phyloP scores from a whole-genome alignment of 2,797 vertebrate genomes.

The Pseudochaenichthys georgianus region DNA sequence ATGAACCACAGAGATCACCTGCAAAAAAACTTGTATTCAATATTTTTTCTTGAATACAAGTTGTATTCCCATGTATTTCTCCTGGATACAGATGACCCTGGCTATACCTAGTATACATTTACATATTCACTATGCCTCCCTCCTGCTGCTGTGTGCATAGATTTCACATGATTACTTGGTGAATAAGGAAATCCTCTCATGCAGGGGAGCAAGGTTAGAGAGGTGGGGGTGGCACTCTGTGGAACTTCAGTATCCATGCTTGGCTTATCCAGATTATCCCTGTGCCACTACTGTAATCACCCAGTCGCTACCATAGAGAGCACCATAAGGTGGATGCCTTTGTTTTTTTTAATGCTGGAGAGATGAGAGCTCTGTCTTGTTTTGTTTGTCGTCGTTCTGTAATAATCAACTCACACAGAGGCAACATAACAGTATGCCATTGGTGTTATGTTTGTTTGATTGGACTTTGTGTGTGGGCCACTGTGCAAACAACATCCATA shows the following conservation, averaged over 20 bases:
- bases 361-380: constrained; percentile 33
- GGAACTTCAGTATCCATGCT: constrained; percentile 48
- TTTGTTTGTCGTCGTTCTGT: constrained; percentile 7
- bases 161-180: constrained; percentile 13
- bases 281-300: constrained; percentile 62
- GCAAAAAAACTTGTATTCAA: not conserved
- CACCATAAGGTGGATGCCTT: constrained; percentile 51
- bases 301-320: constrained; percentile 43
- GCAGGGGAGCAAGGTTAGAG: constrained; percentile 11
- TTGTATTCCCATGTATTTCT: not conserved
- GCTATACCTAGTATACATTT: not conserved
- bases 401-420: not conserved
- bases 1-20: not conserved
- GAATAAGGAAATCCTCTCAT: constrained; percentile 31
- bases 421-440: constrained; percentile 1
- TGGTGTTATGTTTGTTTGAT: constrained; percentile 9
- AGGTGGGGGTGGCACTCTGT: constrained; percentile 21
- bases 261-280: constrained; percentile 75
- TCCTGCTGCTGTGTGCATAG: not conserved
- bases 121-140: constrained; percentile 1
- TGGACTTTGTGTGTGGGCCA: not conserved
- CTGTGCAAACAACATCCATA: not conserved
- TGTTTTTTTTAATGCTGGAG: constrained; percentile 53
- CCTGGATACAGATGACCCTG: not conserved
- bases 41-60: constrained; percentile 2